A percentile compares a stretch with the other conserved stretches of the same genome.
phyloP scores from a whole-genome alignment of 2,113 vertebrate genomes.

The Dasyurus viverrinus region DNA sequence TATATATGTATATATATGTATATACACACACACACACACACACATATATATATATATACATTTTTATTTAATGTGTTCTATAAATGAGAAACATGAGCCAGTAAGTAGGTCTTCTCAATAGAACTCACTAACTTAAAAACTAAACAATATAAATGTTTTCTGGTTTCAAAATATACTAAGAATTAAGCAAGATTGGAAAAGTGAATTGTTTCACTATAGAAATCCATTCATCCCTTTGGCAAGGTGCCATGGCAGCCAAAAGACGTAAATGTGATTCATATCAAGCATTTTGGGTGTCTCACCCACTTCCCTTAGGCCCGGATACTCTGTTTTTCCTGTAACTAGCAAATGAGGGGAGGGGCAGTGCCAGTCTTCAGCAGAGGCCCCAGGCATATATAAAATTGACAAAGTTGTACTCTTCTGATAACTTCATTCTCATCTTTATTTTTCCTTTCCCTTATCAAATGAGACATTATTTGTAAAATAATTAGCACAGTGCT shows the following conservation, averaged over 20 bases:
- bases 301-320: background rate
- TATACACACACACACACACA: too few relatives aligned
- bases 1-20: background rate
- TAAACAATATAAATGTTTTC: background rate
- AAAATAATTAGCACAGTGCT: background rate
- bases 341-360: background rate
- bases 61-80: background rate
- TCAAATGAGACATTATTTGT: background rate
- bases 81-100: background rate
- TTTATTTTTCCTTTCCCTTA: background rate
- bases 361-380: background rate
- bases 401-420: background rate
- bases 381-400: background rate
- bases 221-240: background rate
- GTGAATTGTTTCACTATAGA: background rate
- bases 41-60: too few relatives aligned
- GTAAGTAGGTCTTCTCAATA: background rate
- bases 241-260: background rate
- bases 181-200: background rate
- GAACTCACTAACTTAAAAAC: background rate
- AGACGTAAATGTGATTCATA: background rate
- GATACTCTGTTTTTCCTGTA: background rate
- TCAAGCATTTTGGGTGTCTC: background rate
- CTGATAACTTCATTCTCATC: background rate
- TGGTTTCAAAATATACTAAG: background rate